phyloP scores from a whole-genome alignment of 2,888 invertebrate species.

The Ormyrus rosae region DNA sequence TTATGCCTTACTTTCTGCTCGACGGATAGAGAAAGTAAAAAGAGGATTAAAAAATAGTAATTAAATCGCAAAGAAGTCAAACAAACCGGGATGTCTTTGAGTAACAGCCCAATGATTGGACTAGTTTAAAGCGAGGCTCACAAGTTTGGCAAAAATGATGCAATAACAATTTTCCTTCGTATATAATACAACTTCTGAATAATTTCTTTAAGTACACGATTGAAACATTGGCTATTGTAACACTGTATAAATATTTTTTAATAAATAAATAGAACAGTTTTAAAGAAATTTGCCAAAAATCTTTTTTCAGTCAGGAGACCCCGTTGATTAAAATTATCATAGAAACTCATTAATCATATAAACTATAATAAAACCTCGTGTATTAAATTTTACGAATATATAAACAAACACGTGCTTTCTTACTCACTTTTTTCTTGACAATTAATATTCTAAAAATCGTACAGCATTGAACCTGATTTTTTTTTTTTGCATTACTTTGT shows the following conservation, averaged over 20 bases:
- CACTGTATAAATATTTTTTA: conserved; percentile 51
- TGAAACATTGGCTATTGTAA: conserved; percentile 42
- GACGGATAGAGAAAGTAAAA: conserved; percentile 32
- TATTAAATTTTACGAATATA: conserved; percentile 49
- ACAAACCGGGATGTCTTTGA: conserved; percentile 47
- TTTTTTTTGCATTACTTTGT: conserved; percentile 34
- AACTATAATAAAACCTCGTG: conserved; percentile 49
- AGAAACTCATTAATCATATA: conserved; percentile 42
- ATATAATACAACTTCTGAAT: conserved; percentile 43
- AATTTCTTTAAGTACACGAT: conserved; percentile 46
- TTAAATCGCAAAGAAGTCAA: conserved; percentile 49
- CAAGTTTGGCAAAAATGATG: conserved; percentile 52
- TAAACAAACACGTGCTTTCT: conserved; percentile 57
- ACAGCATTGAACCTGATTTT: conserved; percentile 55
- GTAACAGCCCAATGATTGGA: conserved; percentile 49
- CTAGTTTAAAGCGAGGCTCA: conserved; percentile 57
- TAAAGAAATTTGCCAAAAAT: conserved; percentile 40
- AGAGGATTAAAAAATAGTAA: conserved; percentile 12
- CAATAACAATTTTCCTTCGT: conserved; percentile 43
- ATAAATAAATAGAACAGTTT: conserved; percentile 47
- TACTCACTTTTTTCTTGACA: conserved; percentile 51
- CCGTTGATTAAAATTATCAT: conserved; percentile 41
- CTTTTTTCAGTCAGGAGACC: conserved; percentile 50
- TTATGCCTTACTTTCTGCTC: conserved; percentile 55
- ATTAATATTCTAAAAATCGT: conserved; percentile 51